Evolutionary conservation across 2,888 invertebrate genomes (phyloP).

Genomic region (Emmelina monodactyla): DNA sequence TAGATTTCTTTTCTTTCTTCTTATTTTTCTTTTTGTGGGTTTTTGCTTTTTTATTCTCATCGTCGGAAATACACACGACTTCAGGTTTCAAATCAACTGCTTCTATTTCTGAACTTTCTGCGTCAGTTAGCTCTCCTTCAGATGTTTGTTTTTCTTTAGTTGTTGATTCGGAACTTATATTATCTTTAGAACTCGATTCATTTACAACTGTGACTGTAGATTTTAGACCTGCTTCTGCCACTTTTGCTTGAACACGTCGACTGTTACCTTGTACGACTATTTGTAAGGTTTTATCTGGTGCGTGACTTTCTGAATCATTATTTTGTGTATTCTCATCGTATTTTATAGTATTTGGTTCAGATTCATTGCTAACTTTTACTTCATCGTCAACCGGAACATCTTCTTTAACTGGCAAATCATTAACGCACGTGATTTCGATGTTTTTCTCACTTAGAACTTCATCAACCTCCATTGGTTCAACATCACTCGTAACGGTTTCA

Average conservation of each 20-base stretch:
- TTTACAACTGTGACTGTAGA: conserved; percentile 1
- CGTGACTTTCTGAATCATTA: not conserved
- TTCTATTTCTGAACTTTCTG: conserved; percentile 41
- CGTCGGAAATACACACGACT: conserved; percentile 62
- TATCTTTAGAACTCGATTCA: too few species aligned
- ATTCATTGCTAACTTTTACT: not conserved
- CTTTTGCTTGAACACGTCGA: not conserved
- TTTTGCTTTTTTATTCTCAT: conserved; percentile 26
- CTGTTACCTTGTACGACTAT: not conserved
- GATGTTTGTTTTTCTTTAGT: conserved; percentile 17
- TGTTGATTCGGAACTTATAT: not conserved
- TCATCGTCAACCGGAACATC: too few species aligned
- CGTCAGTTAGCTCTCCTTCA: conserved; percentile 40
- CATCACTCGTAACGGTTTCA: not conserved
- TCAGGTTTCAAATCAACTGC: conserved; percentile 40
- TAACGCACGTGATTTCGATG: not conserved
- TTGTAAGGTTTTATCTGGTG: not conserved
- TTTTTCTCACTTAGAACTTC: not conserved
- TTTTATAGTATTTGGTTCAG: not conserved
- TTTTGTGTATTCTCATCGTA: not conserved
- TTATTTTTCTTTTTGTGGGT: conserved; percentile 38
- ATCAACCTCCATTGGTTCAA: conserved; percentile 1
- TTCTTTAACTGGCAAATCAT: not conserved
- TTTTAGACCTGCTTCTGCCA: not conserved
- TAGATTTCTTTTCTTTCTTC: conserved; percentile 47